Evolutionary conservation across 2,797 vertebrate species (phyloP), one percentile per base, ranked within the genome.

Genomic region (Gambusia yucatana): DNA sequence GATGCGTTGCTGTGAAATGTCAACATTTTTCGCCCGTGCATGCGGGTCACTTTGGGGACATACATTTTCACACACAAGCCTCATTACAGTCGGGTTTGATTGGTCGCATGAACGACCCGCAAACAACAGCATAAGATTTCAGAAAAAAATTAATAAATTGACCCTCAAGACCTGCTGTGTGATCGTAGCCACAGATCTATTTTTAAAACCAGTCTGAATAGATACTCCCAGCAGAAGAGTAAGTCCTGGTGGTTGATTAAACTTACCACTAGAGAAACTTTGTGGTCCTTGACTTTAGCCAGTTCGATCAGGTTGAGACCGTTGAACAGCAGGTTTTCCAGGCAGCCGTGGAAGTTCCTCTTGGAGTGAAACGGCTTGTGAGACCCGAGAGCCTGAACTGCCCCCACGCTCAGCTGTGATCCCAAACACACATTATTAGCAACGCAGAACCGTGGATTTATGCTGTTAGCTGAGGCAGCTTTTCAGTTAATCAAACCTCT

Each of bases 291-390:
- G 57, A 91, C 91, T 87, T 92, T 95, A 20, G 94, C 95, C 77
- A 96, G 89, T 75, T 96, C 93, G 78, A 98, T 96, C 90, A 98
- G 84, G 59, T 97, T 96, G 82, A 96, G 86, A 81, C 92, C 94
- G 72, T 98, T 97, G 92, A 96, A 97, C 87, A 95, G 91, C 86
- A 98, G 94, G 91, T 99, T 99, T 92, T 99, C 98, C 88, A 99
- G 90, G 90, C 98, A 99, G 75, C 98, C 98, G 3, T 96, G 93
- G 88, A 99, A 98, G 63, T 95, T 96, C 79, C 81, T 96, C 79
- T 73, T 92, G 77, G 93, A 91, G 33, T 33, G 2, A 13, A 90
- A 84, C 70, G 91, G 87, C 87, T 93, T 94, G 83, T 94, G 93
- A 92, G 97, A 95, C 83, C 88, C 90, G 87, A 89, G 91, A 87